Evolutionary conservation across 2,113 vertebrate genomes (phyloP), one percentile per base, ranked within the genome.

Genomic region (Pyxicephalus adspersus): DNA sequence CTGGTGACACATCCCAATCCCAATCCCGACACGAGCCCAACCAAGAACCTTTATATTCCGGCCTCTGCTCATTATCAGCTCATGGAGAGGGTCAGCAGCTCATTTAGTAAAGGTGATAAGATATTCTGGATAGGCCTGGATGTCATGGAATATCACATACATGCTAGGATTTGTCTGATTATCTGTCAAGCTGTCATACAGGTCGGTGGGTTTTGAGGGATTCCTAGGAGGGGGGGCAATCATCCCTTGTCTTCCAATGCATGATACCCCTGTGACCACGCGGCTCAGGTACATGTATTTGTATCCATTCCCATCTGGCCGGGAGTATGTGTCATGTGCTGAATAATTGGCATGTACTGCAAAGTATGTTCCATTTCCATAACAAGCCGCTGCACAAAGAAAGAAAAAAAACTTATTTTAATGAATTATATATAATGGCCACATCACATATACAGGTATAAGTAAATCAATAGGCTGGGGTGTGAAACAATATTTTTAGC

Each of bases 351-450:
- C 92, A 5, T 86, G 0, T 22, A 93, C 85, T 1, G 95, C 95
- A 90, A 96, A 96, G 83, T 96, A 96, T 0, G 92, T 94, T 51
- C 95, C 95, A 0, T 94, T 90, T 52, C 96, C 94, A 74, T 72
- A 89, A 0, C 0, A 0, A 25, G 92, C 84, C 88, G 88, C 95
- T 96, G 90, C 64, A n/a, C 77, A 3, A 23, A 58, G 80, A 77
- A 81, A 19, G 80, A 22, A 26, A 51, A 55, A 34, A 20, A 68
- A 50, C 7, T 2, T 4, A 34, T 6, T 34, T 34, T 34, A 3
- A 34, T 34, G 31, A 34, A 45, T 45, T 13, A 13, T 45, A 13
- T 45, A 45, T 45, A 45, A 45, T 45, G 38, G 38, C 15, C 6
- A 45, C 38, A 45, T 45, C 9, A 45, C 38, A 45, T 13, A 8